Percentiles rank a stretch among this genome's conserved stretches.
Conservation (phyloP, 2,888 invertebrate species). For the Pemphredon lugubris region DNA sequence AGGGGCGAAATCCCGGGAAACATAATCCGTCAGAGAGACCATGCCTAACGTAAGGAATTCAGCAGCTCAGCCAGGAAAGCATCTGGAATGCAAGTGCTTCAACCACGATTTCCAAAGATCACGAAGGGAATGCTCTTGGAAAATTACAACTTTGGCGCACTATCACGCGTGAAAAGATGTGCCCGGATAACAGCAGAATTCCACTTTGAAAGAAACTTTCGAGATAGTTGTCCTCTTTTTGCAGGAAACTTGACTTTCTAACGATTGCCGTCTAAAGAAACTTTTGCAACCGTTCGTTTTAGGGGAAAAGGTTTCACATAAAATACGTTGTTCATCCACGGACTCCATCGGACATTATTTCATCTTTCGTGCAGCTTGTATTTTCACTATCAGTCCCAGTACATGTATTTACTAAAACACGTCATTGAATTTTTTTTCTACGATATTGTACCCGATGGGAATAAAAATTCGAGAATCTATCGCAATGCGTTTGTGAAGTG, state of each 20-base stretch:
- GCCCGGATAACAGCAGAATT: conserved; percentile 32
- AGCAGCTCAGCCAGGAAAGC: conserved; percentile 18
- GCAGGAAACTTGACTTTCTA: conserved; percentile 4
- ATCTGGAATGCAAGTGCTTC: conserved; percentile 29
- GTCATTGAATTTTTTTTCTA: too few relatives aligned
- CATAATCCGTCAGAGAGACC: conserved; percentile 39
- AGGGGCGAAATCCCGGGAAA: conserved; percentile 30
- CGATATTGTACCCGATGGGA: too few relatives aligned
- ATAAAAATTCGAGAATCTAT: too few relatives aligned
- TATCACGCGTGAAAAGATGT: conserved; percentile 34
- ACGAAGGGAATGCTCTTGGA: conserved; percentile 27
- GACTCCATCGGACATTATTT: too few relatives aligned
- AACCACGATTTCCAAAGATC: conserved; percentile 29
- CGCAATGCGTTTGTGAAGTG: too few relatives aligned
- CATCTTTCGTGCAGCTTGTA: too few relatives aligned
- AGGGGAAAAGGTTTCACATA: too few relatives aligned
- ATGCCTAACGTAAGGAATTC: conserved; percentile 36
- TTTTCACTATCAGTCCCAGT: too few relatives aligned
- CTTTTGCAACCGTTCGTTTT: too few relatives aligned
- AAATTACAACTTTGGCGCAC: conserved; percentile 38
- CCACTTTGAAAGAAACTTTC: conserved; percentile 22
- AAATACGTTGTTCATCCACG: too few relatives aligned
- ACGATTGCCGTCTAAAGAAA: background rate
- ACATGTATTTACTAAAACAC: too few relatives aligned
- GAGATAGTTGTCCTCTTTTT: conserved; percentile 1